Percentiles rank a stretch among this genome's conserved stretches.
Evolutionary conservation across 2,888 invertebrate species (phyloP).

Genomic region (Ceraclea dissimilis): DNA sequence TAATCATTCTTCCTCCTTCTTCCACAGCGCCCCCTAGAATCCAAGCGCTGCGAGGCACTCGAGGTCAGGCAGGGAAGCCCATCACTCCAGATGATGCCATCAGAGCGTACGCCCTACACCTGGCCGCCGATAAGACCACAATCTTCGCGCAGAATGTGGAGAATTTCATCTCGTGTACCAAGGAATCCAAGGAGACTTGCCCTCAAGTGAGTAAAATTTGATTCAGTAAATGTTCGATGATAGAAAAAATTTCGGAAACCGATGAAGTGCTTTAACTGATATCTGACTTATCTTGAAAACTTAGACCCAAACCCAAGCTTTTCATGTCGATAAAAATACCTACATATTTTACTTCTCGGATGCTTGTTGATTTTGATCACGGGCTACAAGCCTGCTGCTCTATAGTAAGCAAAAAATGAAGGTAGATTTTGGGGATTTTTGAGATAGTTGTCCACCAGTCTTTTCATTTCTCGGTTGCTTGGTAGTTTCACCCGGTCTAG

Average conservation of each 20-base stretch:
- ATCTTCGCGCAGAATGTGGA: constrained; percentile 90
- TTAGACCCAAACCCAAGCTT: too few species aligned
- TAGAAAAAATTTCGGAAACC: neutral
- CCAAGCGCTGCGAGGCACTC: constrained; percentile 55
- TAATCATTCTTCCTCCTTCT: neutral
- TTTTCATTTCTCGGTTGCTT: too few species aligned
- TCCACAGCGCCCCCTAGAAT: constrained; percentile 68
- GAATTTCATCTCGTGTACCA: constrained; percentile 88
- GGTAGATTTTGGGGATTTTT: too few species aligned
- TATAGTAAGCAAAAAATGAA: too few species aligned
- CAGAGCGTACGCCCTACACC: constrained; percentile 68
- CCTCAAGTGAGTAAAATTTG: constrained; percentile 59
- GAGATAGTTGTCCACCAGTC: too few species aligned
- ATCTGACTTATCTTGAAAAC: too few species aligned
- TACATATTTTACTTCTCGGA: too few species aligned
- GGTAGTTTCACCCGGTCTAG: too few species aligned
- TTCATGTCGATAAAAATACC: too few species aligned
- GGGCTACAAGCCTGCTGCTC: too few species aligned
- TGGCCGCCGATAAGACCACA: constrained; percentile 77
- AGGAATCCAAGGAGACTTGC: constrained; percentile 80
- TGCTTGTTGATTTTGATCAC: too few species aligned
- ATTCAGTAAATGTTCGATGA: neutral
- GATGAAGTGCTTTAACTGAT: neutral
- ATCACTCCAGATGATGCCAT: constrained; percentile 65
- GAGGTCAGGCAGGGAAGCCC: constrained; percentile 42